Conservation (phyloP, 2,113 vertebrate species). For the Octodon degus region DNA sequence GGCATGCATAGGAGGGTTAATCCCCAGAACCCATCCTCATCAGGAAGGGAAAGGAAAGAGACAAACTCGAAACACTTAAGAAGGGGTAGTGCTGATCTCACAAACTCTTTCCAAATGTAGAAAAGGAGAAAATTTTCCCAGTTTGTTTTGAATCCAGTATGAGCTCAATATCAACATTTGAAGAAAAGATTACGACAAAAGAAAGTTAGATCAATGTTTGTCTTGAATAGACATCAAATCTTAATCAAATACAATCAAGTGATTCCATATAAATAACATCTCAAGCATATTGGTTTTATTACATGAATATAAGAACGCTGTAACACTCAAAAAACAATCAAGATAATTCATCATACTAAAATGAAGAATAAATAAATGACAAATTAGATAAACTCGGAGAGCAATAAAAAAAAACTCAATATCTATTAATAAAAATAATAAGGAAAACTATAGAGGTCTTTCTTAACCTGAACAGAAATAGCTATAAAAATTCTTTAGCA, state of each 20-base stretch:
- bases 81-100: not conserved
- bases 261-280: not conserved
- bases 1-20: not conserved
- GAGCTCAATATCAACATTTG: not conserved
- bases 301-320: not conserved
- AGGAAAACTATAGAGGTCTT: not conserved
- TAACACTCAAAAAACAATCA: not conserved
- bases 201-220: not conserved
- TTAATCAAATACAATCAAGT: not conserved
- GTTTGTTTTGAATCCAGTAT: not conserved
- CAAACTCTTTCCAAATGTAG: not conserved
- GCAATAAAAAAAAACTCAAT: not conserved
- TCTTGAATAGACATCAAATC: not conserved
- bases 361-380: not conserved
- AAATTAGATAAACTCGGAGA: conserved; percentile 33
- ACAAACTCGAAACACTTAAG: not conserved
- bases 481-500: not conserved
- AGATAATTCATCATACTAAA: not conserved
- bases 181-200: not conserved
- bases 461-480: not conserved
- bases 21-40: not conserved
- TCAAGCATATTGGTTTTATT: not conserved
- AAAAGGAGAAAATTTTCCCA: not conserved
- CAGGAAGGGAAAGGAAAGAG: not conserved
- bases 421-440: not conserved